Percentiles rank a stretch among this genome's conserved stretches.
Conservation (phyloP, 2,113 vertebrate species). For the Isichthys henryi region DNA sequence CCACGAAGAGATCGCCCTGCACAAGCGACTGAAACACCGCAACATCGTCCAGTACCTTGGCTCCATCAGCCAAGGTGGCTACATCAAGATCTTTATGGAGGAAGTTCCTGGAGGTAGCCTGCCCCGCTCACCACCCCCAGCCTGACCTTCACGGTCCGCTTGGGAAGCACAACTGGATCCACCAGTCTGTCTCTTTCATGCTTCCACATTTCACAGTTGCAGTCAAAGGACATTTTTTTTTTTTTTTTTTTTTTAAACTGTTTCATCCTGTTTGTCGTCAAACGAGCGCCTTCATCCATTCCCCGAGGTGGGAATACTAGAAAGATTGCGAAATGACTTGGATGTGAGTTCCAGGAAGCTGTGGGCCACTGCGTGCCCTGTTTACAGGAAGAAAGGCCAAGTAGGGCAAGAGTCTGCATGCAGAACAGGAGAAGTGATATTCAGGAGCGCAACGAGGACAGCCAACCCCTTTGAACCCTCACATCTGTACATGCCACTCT, state of each 20-base stretch:
- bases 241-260: background rate
- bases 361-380: background rate
- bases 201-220: background rate
- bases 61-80: constrained; percentile 77
- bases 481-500: background rate
- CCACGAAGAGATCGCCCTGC: constrained; percentile 84
- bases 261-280: background rate
- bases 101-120: constrained; percentile 83
- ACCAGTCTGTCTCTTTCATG: background rate
- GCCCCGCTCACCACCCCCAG: background rate
- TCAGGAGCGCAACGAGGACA: background rate
- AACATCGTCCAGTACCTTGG: constrained; percentile 89
- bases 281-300: background rate
- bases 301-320: background rate
- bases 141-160: background rate
- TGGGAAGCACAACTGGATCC: background rate
- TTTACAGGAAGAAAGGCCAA: constrained; percentile 10
- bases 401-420: background rate
- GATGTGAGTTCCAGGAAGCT: background rate
- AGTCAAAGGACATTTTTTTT: background rate
- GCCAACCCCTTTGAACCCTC: background rate
- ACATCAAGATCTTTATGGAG: constrained; percentile 96
- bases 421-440: background rate
- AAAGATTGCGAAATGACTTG: background rate
- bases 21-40: constrained; percentile 79